Conservation (phyloP, 2,113 vertebrate genomes). For the Microtus ochrogaster region DNA sequence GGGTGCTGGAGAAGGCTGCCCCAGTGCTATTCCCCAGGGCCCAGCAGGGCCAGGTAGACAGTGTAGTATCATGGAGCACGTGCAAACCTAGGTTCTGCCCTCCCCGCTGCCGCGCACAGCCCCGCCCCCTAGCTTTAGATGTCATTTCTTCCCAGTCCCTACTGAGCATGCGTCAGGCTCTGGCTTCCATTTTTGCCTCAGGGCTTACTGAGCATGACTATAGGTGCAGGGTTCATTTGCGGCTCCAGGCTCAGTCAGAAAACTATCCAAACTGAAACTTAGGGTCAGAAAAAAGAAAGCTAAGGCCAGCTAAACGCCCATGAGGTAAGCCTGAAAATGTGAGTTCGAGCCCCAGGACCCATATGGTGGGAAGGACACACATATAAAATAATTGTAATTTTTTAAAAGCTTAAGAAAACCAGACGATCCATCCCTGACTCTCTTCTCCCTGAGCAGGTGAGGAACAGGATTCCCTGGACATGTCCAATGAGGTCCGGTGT, state of each 20-base stretch:
- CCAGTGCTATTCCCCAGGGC: not conserved
- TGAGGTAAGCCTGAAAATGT: not conserved
- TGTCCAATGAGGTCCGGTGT: constrained; percentile 85
- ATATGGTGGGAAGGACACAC: not conserved
- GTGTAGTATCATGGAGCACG: not conserved
- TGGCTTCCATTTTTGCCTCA: not conserved
- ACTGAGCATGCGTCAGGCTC: not conserved
- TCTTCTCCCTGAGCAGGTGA: constrained; percentile 79
- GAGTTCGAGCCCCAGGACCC: not conserved
- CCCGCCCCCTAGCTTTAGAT: not conserved
- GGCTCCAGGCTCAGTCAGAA: not conserved
- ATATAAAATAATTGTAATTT: not conserved
- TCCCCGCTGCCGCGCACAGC: not conserved
- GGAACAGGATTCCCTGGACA: constrained; percentile 75
- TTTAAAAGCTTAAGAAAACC: not conserved
- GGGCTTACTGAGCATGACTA: no score
- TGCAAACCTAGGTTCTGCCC: not conserved
- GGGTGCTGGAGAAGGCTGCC: not conserved
- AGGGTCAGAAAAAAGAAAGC: not conserved
- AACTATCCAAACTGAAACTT: not conserved
- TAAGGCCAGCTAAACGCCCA: not conserved
- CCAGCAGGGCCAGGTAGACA: not conserved
- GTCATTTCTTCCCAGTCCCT: not conserved
- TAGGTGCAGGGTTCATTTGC: not conserved
- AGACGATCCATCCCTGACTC: fast-evolving